phyloP scores from a whole-genome alignment of 1,140 invertebrate species.

The Phymastichus coffea region DNA sequence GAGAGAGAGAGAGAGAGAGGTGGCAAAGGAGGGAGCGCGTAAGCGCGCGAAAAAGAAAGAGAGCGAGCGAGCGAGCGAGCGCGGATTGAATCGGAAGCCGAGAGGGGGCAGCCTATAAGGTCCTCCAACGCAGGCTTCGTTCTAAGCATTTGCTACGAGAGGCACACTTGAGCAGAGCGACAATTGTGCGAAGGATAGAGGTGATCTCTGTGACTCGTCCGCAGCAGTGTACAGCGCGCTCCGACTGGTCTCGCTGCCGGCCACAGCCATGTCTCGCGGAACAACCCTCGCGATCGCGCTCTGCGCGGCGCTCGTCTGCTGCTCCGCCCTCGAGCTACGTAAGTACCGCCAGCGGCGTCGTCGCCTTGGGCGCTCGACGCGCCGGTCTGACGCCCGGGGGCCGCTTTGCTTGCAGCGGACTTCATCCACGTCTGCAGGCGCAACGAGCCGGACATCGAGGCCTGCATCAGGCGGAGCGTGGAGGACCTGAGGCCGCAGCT shows the following conservation, averaged over 20 bases:
- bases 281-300: background rate
- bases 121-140: conserved; percentile 33
- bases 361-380: too few species aligned
- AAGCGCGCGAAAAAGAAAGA: background rate
- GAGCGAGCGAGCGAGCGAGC: background rate
- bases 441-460: conserved; percentile 58
- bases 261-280: background rate
- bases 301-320: background rate
- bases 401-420: conserved; percentile 61
- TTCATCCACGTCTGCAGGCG: conserved; percentile 63
- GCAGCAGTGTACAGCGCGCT: too few species aligned
- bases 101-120: conserved; percentile 39
- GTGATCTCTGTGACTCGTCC: too few species aligned
- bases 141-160: conserved; percentile 36
- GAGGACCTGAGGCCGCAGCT: conserved; percentile 52
- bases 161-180: too few species aligned
- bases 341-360: conserved; percentile 35
- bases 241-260: too few species aligned
- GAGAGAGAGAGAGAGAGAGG: background rate
- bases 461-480: conserved; percentile 59
- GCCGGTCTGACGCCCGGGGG: too few species aligned
- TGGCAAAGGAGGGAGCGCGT: background rate
- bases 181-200: too few species aligned
- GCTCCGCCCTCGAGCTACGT: conserved; percentile 38
- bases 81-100: conserved; percentile 1